These are phyloP conservation scores for Anguilla rostrata DNA, from an alignment of 2,113 vertebrate species.

Conservation along the genomic window DNA sequence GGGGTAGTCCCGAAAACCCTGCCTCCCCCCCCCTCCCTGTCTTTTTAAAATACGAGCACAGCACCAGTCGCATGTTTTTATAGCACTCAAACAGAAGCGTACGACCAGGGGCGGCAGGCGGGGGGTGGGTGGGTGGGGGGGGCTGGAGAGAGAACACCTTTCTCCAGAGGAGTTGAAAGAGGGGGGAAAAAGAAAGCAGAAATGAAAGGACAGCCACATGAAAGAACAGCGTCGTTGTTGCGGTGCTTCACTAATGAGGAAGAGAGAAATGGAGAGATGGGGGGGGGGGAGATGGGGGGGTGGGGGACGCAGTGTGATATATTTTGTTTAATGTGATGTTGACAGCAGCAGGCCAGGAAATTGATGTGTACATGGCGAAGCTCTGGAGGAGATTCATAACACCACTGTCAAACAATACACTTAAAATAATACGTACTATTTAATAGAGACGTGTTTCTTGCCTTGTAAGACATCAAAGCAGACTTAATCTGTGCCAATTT, in stretches of 20 bases:
- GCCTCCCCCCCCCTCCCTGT: neutral
- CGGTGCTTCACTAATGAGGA: slow-evolving; percentile 29
- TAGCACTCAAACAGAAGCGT: neutral
- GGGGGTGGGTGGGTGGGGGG: too few relatives aligned
- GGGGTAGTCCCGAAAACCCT: neutral
- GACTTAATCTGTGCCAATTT: neutral
- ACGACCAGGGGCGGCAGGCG: neutral
- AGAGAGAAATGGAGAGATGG: slow-evolving; percentile 35
- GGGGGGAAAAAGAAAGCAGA: neutral
- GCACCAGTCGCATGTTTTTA: neutral
- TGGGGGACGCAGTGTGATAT: neutral
- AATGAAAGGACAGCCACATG: slow-evolving; percentile 12
- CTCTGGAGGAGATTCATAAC: neutral
- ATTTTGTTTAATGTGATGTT: neutral
- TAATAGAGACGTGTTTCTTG: neutral
- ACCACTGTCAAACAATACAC: neutral
- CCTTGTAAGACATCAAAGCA: neutral
- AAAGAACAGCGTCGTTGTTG: slow-evolving; percentile 7
- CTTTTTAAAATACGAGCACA: neutral
- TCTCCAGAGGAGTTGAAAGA: neutral
- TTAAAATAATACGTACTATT: neutral
- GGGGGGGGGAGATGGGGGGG: slow-evolving; percentile 13
- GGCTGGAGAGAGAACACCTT: neutral
- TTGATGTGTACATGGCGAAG: neutral
- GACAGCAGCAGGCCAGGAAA: neutral